These are phyloP conservation scores for Sinohyriopsis cumingii DNA, from an alignment of 2,888 invertebrate species.

Conservation along the genomic window DNA sequence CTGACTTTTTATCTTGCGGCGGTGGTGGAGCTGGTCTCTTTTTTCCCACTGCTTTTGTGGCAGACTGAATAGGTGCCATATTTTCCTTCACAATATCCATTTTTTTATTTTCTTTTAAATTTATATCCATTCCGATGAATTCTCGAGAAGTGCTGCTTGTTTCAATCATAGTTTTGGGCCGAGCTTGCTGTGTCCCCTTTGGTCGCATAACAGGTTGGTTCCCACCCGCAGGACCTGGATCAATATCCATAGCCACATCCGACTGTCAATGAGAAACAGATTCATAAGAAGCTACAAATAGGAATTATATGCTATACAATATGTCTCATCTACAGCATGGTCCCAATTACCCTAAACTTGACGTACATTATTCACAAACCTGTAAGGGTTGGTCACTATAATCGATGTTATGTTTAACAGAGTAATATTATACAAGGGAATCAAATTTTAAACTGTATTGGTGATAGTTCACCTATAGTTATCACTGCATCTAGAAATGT, in stretches of 20 bases:
- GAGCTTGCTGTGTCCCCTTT: conserved; percentile 7
- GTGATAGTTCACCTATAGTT: too few relatives aligned
- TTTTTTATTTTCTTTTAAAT: conserved; percentile 33
- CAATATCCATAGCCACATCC: conserved; percentile 4
- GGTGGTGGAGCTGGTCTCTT: conserved; percentile 71
- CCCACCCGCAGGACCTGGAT: conserved; percentile 6
- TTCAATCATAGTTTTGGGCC: conserved; percentile 49
- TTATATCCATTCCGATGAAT: background rate
- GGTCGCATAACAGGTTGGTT: conserved; percentile 10
- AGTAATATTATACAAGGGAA: too few relatives aligned
- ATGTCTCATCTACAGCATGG: too few relatives aligned
- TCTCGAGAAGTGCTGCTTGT: background rate
- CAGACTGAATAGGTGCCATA: conserved; percentile 10
- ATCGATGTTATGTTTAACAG: too few relatives aligned
- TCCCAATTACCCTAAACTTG: too few relatives aligned
- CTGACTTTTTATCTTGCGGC: conserved; percentile 42
- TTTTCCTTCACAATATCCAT: conserved; percentile 7
- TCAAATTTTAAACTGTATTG: too few relatives aligned
- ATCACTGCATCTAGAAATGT: too few relatives aligned
- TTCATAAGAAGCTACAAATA: too few relatives aligned
- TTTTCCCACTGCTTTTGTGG: conserved; percentile 53
- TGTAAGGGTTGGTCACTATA: too few relatives aligned
- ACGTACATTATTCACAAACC: too few relatives aligned
- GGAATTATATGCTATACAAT: too few relatives aligned
- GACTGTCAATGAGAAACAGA: conserved; percentile 6